A percentile compares a stretch with the other conserved stretches of the same genome.
Conservation (phyloP, 2,113 vertebrate species). For the Monarcha castaneiventris region DNA sequence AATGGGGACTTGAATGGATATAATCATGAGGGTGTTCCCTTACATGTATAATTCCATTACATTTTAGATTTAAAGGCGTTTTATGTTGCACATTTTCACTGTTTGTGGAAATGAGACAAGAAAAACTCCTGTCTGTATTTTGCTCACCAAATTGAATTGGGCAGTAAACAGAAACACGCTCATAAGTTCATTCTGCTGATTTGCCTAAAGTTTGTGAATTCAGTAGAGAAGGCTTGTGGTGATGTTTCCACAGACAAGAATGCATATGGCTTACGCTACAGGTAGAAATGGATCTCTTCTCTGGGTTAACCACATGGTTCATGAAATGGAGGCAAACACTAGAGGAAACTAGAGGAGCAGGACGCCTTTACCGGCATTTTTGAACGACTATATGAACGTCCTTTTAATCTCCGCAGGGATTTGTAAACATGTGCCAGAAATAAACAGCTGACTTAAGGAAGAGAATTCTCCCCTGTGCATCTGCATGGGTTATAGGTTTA, state of each 20-base stretch:
- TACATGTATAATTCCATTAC: not conserved
- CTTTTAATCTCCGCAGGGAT: conserved; percentile 17
- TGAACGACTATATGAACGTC: not conserved
- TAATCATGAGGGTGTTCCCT: not conserved
- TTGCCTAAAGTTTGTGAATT: not conserved
- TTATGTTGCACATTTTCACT: not conserved
- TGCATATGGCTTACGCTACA: not conserved
- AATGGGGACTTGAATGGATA: not conserved
- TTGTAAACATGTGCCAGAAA: conserved; percentile 33
- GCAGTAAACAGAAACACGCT: not conserved
- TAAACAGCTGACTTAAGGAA: conserved; percentile 55
- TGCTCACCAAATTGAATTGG: not conserved
- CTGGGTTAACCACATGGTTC: not conserved
- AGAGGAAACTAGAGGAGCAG: not conserved
- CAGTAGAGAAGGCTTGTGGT: not conserved
- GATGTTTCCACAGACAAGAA: not conserved
- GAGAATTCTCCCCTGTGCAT: conserved; percentile 32
- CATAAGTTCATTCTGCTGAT: not conserved
- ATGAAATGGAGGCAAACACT: not conserved
- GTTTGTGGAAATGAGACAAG: not conserved
- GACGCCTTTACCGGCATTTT: not conserved
- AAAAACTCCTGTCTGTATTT: not conserved
- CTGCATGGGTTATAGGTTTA: conserved; percentile 59
- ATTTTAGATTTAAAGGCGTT: not conserved
- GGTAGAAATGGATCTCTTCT: not conserved